Percentiles rank a stretch among this genome's conserved stretches.
Conservation (phyloP, 1,140 invertebrate genomes). For the Battus philenor region DNA sequence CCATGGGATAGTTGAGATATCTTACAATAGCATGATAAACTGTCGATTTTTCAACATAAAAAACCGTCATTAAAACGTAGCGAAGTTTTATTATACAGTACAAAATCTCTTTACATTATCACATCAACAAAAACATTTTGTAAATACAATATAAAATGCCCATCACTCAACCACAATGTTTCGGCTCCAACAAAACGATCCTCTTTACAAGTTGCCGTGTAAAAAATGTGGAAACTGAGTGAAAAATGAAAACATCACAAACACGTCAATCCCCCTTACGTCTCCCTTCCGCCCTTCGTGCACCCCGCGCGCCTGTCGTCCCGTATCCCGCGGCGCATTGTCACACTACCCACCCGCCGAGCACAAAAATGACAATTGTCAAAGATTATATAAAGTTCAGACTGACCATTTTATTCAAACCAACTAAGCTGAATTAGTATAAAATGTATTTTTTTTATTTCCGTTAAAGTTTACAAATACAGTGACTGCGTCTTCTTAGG, state of each 20-base stretch:
- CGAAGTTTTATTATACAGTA: too few relatives aligned
- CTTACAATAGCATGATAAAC: too few relatives aligned
- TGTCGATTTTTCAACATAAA: too few relatives aligned
- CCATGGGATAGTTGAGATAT: too few relatives aligned
- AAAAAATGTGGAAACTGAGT: conserved; percentile 47
- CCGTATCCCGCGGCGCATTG: conserved; percentile 33
- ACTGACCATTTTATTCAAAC: too few relatives aligned
- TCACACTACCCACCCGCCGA: conserved; percentile 42
- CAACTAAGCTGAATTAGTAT: too few relatives aligned
- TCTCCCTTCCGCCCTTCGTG: conserved; percentile 13
- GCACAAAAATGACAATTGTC: conserved; percentile 45
- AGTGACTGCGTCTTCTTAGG: too few relatives aligned
- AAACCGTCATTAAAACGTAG: too few relatives aligned
- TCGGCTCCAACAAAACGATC: conserved; percentile 30
- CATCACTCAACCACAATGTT: conserved; percentile 17
- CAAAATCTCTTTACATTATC: too few relatives aligned
- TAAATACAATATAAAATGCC: not conserved
- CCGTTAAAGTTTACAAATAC: too few relatives aligned
- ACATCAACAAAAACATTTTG: not conserved
- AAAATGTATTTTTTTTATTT: too few relatives aligned
- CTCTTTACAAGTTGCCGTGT: conserved; percentile 33
- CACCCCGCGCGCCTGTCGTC: conserved; percentile 14
- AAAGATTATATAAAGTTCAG: conserved; percentile 28
- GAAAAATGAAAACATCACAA: conserved; percentile 64
- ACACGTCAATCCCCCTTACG: conserved; percentile 24